Percentiles rank a stretch among this genome's conserved stretches.
Conservation (phyloP, 2,113 vertebrate genomes). For the Lepidothrix coronata region DNA sequence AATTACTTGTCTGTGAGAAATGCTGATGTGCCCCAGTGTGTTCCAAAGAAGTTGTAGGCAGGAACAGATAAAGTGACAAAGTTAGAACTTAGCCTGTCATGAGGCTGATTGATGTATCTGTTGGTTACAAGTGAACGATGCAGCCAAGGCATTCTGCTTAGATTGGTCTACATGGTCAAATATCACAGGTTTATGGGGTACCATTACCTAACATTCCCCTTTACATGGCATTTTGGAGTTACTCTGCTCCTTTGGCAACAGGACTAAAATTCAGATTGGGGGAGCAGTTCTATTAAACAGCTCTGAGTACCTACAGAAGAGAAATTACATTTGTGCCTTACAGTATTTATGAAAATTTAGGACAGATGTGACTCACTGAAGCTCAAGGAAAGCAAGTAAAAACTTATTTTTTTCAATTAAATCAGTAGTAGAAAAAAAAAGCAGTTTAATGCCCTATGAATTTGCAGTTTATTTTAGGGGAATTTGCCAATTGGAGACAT, state of each 20-base stretch:
- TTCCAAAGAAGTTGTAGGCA: not conserved
- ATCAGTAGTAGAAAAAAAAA: not conserved
- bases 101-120: not conserved
- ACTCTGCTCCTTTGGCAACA: not conserved
- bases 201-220: not conserved
- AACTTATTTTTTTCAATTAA: not conserved
- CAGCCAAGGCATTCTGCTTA: not conserved
- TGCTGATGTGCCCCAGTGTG: not conserved
- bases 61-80: not conserved
- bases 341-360: not conserved
- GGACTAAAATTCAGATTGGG: not conserved
- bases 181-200: not conserved
- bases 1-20: not conserved
- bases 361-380: not conserved
- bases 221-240: not conserved
- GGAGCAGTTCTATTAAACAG: not conserved
- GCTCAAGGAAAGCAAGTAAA: not conserved
- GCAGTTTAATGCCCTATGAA: not conserved
- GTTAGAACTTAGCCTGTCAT: not conserved
- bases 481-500: not conserved
- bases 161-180: not conserved
- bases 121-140: not conserved
- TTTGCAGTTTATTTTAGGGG: not conserved
- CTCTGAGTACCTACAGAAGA: not conserved
- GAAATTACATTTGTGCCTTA: not conserved